These are phyloP conservation scores for Porites lutea DNA, from an alignment of 64 coral and sea anemone genomes.

Conservation along the genomic window DNA sequence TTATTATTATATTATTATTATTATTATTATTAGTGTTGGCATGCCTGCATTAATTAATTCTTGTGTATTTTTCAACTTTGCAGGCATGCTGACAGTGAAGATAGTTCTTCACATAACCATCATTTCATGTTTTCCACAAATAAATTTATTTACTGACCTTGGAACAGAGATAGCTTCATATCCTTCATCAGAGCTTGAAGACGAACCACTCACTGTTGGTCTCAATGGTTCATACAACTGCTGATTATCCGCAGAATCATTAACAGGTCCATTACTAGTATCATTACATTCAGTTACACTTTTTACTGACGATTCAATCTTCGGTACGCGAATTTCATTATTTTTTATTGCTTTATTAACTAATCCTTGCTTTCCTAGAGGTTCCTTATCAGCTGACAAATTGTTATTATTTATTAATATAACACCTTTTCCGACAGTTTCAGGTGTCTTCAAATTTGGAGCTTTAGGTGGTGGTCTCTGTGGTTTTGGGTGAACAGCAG, in stretches of 20 bases:
- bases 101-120: neutral
- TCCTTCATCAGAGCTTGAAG: neutral
- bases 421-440: neutral
- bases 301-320: neutral
- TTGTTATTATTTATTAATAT: neutral
- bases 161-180: neutral
- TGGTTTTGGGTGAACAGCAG: conserved; percentile 36
- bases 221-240: conserved; percentile 10
- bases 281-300: neutral
- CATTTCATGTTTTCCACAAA: neutral
- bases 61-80: no score
- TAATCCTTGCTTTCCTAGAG: neutral
- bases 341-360: neutral
- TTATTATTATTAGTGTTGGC: no score
- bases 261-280: neutral
- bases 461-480: conserved; percentile 35
- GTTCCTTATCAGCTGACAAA: neutral
- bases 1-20: no score
- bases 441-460: conserved; percentile 1
- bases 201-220: neutral
- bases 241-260: neutral
- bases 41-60: no score
- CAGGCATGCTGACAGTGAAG: neutral
- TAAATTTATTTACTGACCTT: neutral
- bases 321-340: neutral